A percentile compares a stretch with the other conserved stretches of the same genome.
Conservation (phyloP, 1,140 invertebrate genomes). For the Pseudobourletiella spinata region DNA sequence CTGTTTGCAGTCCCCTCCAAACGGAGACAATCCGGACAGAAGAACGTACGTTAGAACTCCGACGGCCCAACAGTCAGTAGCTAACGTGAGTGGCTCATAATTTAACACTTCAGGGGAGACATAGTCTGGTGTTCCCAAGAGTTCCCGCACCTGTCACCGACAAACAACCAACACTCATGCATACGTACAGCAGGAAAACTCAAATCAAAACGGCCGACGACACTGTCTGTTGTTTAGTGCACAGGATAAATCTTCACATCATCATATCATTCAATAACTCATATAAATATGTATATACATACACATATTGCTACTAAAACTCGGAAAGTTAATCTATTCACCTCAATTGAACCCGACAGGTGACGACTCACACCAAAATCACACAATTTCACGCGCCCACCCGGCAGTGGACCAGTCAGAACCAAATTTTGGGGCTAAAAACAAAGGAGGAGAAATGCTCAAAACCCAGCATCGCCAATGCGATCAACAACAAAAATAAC, state of each 20-base stretch:
- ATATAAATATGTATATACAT: constrained; percentile 1
- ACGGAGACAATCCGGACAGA: constrained; percentile 87
- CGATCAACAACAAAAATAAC: background rate
- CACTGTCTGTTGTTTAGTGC: too few relatives aligned
- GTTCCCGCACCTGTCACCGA: constrained; percentile 27
- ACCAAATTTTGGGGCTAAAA: constrained; percentile 35
- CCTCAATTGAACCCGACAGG: constrained; percentile 28
- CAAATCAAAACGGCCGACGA: background rate
- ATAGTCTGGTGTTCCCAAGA: constrained; percentile 34
- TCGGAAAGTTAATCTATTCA: constrained; percentile 18
- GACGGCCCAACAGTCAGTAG: constrained; percentile 89
- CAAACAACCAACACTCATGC: constrained; percentile 1
- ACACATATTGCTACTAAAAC: too few relatives aligned
- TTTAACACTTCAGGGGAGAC: constrained; percentile 32
- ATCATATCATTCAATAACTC: background rate
- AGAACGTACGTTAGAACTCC: constrained; percentile 87
- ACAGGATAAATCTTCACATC: too few relatives aligned
- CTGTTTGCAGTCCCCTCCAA: constrained; percentile 67
- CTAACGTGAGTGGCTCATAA: constrained; percentile 27
- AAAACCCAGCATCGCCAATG: constrained; percentile 4
- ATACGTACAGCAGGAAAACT: background rate
- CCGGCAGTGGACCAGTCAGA: constrained; percentile 28
- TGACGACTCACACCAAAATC: constrained; percentile 36
- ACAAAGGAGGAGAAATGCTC: constrained; percentile 12
- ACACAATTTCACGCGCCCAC: constrained; percentile 34